Evolutionary conservation across 1,140 invertebrate species (phyloP), one percentile per base, ranked within the genome.

Genomic region (Homarus americanus): DNA sequence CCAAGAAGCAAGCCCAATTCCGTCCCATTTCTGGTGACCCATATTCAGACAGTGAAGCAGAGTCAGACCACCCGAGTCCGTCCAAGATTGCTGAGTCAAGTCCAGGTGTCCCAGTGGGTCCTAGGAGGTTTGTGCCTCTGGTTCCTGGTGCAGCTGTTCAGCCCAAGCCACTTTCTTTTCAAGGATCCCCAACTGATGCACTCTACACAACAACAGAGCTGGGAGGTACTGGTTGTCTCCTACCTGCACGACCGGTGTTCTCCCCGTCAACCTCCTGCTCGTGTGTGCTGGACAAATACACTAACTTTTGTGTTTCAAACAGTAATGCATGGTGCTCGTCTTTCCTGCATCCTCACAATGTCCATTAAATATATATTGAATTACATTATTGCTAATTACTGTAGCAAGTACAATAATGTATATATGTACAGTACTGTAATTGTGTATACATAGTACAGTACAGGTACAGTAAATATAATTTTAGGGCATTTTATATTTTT

Each of bases 21-120:
- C 96, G 96, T 90, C 95, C 94, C 32, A 95, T 96, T 20, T 96
- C 96, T 93, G 96, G 96, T 95, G 96, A 96, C 92, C 95, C 95
- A 15, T 95, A 95, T 24, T 96, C 96, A 0, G 96, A 96, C 91
- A 96, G 96, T 92, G 96, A 96, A 93, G 95, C 69, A n/a, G 91
- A 91, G 79, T 75, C 84, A 44, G 88, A 90, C 36, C 88, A 90
- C 44, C 88, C 88, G 10, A 90, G 88, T 58, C 88, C 88, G 78
- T 53, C 88, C 36, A 90, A 90, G 88, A 82, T 58, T 66, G 73
- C 72, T 15, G 88, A 90, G 10, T 36, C 82, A 44, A 83, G 69
- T 83, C 88, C 80, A 41, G 40, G 80, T 73, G 58, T 58, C 63
- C 73, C 53, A 58, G 40, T 66, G 73, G 72, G 85, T 32, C 78